A percentile compares a stretch with the other conserved stretches of the same genome.
Conservation (phyloP, 2,113 vertebrate species). For the Gymnobelideus leadbeateri region DNA sequence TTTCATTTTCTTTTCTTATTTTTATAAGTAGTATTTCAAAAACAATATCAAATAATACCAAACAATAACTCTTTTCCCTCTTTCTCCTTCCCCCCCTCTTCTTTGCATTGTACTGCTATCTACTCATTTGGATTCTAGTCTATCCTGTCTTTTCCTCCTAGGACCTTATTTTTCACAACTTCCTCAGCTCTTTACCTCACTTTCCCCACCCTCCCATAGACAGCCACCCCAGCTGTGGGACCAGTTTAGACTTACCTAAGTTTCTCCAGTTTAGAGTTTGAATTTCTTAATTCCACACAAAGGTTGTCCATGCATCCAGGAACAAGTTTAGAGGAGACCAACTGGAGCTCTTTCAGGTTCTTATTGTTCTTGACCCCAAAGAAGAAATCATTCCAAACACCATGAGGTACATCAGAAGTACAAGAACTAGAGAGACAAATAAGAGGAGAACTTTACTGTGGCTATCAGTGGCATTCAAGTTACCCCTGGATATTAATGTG, state of each 20-base stretch:
- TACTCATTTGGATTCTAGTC: too few species aligned
- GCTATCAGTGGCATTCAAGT: background rate
- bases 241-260: too few species aligned
- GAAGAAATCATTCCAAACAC: too few species aligned
- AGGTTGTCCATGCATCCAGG: too few species aligned
- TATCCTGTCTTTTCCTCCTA: background rate
- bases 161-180: too few species aligned
- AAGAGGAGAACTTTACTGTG: background rate
- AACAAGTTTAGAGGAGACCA: rapidly evolving
- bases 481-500: background rate
- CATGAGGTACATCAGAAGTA: background rate
- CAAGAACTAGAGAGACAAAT: background rate
- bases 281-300: too few species aligned
- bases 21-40: background rate
- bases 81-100: background rate
- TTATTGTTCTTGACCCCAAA: too few species aligned
- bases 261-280: too few species aligned
- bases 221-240: background rate
- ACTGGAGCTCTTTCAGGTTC: background rate
- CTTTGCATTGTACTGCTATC: background rate
- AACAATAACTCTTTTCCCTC: background rate
- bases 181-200: background rate
- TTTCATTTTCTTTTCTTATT: too few species aligned
- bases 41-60: background rate
- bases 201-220: background rate